These are phyloP conservation scores for Nephrotoma guestfalica DNA, from an alignment of 2,888 invertebrate species.

Conservation along the genomic window DNA sequence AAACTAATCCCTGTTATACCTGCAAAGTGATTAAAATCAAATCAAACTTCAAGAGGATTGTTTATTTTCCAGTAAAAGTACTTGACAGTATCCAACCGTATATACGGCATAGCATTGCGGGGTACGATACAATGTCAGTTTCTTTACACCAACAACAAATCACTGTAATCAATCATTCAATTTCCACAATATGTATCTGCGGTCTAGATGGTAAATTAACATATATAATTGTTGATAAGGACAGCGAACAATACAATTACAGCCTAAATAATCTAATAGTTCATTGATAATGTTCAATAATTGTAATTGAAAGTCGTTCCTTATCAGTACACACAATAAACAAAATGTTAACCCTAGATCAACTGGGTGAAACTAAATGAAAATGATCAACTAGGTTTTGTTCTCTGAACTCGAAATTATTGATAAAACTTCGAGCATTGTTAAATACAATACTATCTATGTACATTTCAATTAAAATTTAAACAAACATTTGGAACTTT, in stretches of 20 bases:
- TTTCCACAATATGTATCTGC: background rate
- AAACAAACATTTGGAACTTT: background rate
- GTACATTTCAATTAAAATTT: background rate
- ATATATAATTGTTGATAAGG: background rate
- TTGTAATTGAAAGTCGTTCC: background rate
- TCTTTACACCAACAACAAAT: background rate
- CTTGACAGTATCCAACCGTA: background rate
- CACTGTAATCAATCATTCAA: background rate
- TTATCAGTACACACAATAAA: background rate
- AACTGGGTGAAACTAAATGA: background rate
- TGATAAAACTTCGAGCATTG: background rate
- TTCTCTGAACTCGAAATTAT: background rate
- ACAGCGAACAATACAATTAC: background rate
- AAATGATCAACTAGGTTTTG: background rate
- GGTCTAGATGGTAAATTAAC: background rate
- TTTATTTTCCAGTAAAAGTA: background rate
- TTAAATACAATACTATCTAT: background rate
- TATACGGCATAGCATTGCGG: background rate
- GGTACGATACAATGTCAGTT: background rate
- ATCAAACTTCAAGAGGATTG: background rate
- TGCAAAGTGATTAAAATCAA: background rate
- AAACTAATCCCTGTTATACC: background rate
- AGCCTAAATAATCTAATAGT: background rate
- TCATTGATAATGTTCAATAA: background rate
- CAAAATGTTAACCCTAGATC: background rate